These are phyloP conservation scores for Xyrichtys novacula DNA, from an alignment of 2,797 vertebrate species.

Conservation along the genomic window DNA sequence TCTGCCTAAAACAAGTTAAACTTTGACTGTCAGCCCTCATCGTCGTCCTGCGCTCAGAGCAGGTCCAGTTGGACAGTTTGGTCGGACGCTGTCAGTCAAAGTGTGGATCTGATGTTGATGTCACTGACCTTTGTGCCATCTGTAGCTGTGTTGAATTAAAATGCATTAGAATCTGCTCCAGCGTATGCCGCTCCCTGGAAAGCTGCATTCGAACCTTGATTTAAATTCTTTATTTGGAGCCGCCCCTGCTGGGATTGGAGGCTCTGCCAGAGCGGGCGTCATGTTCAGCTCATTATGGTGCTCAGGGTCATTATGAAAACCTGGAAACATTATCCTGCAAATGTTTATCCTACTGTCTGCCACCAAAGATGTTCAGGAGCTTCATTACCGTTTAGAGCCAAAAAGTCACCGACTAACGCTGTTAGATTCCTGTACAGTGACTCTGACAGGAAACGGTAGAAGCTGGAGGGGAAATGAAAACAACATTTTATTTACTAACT, in stretches of 20 bases:
- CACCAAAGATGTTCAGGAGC: too few relatives aligned
- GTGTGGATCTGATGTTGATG: not conserved
- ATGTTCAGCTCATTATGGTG: constrained; percentile 27
- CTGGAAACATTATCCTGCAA: not conserved
- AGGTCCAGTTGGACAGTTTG: not conserved
- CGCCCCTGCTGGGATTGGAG: constrained; percentile 16
- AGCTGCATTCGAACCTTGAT: constrained; percentile 12
- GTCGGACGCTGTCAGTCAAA: not conserved
- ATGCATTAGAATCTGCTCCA: constrained; percentile 51
- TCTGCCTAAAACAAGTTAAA: not conserved
- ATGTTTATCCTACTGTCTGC: too few relatives aligned
- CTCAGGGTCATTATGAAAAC: constrained; percentile 11
- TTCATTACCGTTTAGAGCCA: too few relatives aligned
- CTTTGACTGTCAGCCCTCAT: too few relatives aligned
- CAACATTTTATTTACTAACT: too few relatives aligned
- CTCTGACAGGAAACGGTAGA: too few relatives aligned
- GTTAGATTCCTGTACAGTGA: too few relatives aligned
- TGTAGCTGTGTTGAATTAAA: constrained; percentile 57
- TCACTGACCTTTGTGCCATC: constrained; percentile 62
- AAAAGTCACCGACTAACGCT: too few relatives aligned
- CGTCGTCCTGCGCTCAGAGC: too few relatives aligned
- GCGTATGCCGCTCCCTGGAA: constrained; percentile 21
- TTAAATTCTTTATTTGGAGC: constrained; percentile 20
- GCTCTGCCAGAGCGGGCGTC: constrained; percentile 24
- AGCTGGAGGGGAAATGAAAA: too few relatives aligned